These are phyloP conservation scores for Drosophila putrida DNA, from an alignment of 2,888 invertebrate genomes.

Conservation along the genomic window DNA sequence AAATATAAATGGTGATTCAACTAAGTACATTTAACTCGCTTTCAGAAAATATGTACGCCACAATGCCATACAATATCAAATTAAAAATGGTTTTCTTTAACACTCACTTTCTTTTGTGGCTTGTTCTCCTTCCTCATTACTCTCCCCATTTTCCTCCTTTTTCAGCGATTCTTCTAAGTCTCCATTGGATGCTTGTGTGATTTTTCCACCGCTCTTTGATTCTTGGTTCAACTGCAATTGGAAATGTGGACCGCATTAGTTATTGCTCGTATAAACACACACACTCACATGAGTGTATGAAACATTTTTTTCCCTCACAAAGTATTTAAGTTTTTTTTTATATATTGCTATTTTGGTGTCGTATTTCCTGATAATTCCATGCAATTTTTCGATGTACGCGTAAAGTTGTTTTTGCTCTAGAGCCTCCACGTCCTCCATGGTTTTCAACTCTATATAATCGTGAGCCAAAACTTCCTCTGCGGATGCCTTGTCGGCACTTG, in stretches of 20 bases:
- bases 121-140: neutral
- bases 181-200: constrained; percentile 25
- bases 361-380: constrained; percentile 84
- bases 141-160: neutral
- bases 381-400: constrained; percentile 80
- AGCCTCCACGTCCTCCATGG: constrained; percentile 54
- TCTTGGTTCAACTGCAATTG: constrained; percentile 50
- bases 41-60: constrained; percentile 12
- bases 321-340: constrained; percentile 86
- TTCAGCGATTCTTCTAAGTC: constrained; percentile 11
- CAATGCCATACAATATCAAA: constrained; percentile 30
- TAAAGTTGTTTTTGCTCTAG: constrained; percentile 68
- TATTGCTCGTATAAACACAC: neutral
- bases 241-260: neutral
- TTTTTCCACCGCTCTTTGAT: constrained; percentile 11
- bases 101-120: constrained; percentile 60
- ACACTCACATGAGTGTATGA: neutral
- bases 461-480: constrained; percentile 31
- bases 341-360: constrained; percentile 87
- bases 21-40: neutral
- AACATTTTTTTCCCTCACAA: constrained; percentile 84
- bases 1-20: constrained; percentile 47
- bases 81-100: constrained; percentile 31
- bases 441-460: constrained; percentile 59
- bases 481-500: constrained; percentile 8